Evolutionary conservation across 2,797 vertebrate species (phyloP).

Genomic region (Sphenopsis melanotis): DNA sequence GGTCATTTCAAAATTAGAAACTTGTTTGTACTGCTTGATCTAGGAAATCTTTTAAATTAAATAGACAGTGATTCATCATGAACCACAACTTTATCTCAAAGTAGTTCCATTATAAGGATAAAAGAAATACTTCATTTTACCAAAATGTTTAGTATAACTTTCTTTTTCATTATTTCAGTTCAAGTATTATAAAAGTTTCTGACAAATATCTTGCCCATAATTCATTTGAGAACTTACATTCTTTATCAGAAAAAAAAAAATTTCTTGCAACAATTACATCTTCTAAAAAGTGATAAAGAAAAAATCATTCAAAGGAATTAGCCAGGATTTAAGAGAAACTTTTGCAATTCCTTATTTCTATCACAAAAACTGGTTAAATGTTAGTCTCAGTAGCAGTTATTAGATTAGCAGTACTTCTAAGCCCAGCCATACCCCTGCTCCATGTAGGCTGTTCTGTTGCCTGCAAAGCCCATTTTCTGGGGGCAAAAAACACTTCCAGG

Average conservation of each 20-base stretch:
- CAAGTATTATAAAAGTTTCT: neutral
- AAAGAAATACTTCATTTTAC: neutral
- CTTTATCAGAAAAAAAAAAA: neutral
- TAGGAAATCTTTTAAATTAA: neutral
- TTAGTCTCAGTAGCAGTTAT: neutral
- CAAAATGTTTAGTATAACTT: neutral
- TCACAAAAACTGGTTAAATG: neutral
- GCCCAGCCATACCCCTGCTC: neutral
- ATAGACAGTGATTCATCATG: neutral
- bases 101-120: neutral
- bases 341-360: neutral
- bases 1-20: neutral
- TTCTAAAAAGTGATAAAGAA: neutral
- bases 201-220: neutral
- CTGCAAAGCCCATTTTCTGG: neutral
- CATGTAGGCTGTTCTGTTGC: accelerated
- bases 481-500: neutral
- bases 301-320: neutral
- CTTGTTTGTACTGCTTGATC: neutral
- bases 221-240: neutral
- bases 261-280: neutral
- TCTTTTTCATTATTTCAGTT: neutral
- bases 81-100: neutral
- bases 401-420: neutral
- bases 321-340: neutral